Conservation (phyloP, 2,888 invertebrate genomes). For the Pherbina coryleti region DNA sequence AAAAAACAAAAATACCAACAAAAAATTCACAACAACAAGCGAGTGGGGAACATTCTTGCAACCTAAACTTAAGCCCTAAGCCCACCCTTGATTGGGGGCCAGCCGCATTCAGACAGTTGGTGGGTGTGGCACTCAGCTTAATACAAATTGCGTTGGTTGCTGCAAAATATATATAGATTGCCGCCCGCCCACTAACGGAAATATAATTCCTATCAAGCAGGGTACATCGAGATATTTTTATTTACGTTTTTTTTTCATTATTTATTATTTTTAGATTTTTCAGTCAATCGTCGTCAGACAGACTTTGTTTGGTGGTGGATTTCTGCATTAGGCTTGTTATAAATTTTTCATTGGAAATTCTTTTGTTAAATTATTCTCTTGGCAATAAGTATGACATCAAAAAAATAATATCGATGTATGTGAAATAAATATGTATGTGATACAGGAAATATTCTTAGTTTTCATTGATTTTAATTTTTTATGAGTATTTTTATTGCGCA, state of each 20-base stretch:
- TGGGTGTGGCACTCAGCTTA: neutral
- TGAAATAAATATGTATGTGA: no score
- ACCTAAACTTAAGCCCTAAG: neutral
- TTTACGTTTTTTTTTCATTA: no score
- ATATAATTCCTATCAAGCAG: conserved; percentile 48
- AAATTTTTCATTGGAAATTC: neutral
- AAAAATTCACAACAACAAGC: neutral
- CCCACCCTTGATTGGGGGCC: neutral
- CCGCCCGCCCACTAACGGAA: conserved; percentile 52
- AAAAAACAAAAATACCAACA: neutral
- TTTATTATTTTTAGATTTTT: neutral
- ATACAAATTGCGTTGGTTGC: conserved; percentile 19
- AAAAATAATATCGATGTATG: no score
- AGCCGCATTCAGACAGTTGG: neutral
- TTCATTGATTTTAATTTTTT: no score
- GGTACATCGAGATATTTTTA: conserved; percentile 37
- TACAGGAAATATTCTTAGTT: no score
- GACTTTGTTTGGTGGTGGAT: conserved; percentile 6
- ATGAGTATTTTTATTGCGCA: no score
- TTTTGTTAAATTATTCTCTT: neutral
- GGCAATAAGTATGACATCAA: neutral
- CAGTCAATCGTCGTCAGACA: neutral
- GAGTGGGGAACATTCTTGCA: neutral
- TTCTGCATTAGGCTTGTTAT: neutral
- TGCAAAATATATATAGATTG: conserved; percentile 27